Evolutionary conservation across 2,888 invertebrate species (phyloP).

Genomic region (Ferdinandea cuprea): DNA sequence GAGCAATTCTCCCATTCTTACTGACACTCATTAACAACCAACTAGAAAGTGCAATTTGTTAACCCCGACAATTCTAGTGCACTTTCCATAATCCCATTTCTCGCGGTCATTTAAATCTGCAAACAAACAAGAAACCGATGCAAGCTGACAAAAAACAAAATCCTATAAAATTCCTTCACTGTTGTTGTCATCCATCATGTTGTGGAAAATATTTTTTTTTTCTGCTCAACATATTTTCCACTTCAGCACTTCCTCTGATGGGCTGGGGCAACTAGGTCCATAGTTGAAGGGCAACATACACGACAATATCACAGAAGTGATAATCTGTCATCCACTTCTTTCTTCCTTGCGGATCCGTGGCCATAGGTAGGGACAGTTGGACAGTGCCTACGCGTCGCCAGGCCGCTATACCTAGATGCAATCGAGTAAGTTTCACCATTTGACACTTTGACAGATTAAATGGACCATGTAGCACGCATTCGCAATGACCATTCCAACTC

Average conservation of each 20-base stretch:
- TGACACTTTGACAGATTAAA: constrained; percentile 73
- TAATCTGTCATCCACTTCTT: constrained; percentile 55
- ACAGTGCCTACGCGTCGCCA: neutral
- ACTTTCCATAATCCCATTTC: constrained; percentile 7
- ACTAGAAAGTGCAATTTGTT: neutral
- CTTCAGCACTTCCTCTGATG: constrained; percentile 16
- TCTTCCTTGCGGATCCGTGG: constrained; percentile 3
- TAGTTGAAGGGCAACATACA: constrained; percentile 45
- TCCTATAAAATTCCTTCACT: constrained; percentile 8
- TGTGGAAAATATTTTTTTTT: constrained; percentile 27
- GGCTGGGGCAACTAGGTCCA: neutral
- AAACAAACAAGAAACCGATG: neutral
- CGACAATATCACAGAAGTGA: constrained; percentile 46
- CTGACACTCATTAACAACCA: neutral
- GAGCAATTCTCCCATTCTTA: too few species aligned
- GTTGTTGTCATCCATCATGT: constrained; percentile 50
- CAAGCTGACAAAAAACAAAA: neutral
- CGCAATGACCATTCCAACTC: constrained; percentile 41
- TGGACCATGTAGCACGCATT: constrained; percentile 63
- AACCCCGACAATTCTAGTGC: neutral
- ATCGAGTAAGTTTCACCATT: constrained; percentile 49
- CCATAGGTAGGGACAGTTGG: constrained; percentile 1
- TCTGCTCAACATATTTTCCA: constrained; percentile 24
- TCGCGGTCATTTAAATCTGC: neutral
- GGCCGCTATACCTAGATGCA: constrained; percentile 21